Conservation (phyloP, 2,888 invertebrate species). For the Eupsilia transversa region DNA sequence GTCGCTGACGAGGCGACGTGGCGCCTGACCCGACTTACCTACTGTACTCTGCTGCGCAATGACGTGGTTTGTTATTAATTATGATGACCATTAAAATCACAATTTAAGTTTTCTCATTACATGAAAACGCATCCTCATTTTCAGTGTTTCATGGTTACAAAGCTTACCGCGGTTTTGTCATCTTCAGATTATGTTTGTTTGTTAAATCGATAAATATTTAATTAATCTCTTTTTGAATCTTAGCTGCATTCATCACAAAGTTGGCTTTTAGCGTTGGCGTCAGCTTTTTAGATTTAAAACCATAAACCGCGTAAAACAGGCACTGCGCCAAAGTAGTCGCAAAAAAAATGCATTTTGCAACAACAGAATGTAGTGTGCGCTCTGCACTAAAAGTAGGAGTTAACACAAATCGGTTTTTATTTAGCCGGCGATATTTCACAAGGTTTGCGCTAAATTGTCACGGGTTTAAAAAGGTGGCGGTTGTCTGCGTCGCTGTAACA, state of each 20-base stretch:
- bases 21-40: slow-evolving; percentile 54
- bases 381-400: slow-evolving; percentile 67
- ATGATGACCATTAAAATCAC: slow-evolving; percentile 23
- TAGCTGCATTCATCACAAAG: slow-evolving; percentile 45
- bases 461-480: slow-evolving; percentile 73
- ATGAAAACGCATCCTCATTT: slow-evolving; percentile 5
- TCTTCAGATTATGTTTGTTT: not conserved
- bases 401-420: slow-evolving; percentile 74
- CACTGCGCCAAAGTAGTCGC: slow-evolving; percentile 72
- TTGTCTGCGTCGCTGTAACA: slow-evolving; percentile 75
- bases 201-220: slow-evolving; percentile 22
- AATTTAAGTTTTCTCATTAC: slow-evolving; percentile 2
- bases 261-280: slow-evolving; percentile 63
- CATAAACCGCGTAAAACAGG: slow-evolving; percentile 64
- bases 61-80: slow-evolving; percentile 26
- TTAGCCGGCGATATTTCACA: slow-evolving; percentile 74
- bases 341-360: slow-evolving; percentile 70
- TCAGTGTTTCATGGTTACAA: not conserved
- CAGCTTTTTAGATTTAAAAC: slow-evolving; percentile 64
- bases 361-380: slow-evolving; percentile 65
- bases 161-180: not conserved
- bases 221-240: slow-evolving; percentile 26
- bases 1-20: slow-evolving; percentile 76
- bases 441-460: slow-evolving; percentile 71
- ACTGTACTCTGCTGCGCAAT: slow-evolving; percentile 63